These are phyloP conservation scores for Cephus pygmeus DNA, from an alignment of 2,888 invertebrate genomes.

Conservation along the genomic window DNA sequence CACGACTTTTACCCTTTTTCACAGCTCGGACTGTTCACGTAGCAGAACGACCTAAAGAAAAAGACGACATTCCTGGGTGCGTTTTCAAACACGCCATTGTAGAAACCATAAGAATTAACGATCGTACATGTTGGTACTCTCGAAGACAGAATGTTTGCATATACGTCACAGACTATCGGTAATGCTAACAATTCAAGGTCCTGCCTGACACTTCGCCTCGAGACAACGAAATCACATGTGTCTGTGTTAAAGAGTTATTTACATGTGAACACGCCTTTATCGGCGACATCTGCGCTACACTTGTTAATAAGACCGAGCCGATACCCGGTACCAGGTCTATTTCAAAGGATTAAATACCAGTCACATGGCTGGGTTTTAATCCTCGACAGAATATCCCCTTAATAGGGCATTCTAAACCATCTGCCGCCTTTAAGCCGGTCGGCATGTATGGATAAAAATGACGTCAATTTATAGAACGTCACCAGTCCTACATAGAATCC, in stretches of 20 bases:
- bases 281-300: constrained; percentile 40
- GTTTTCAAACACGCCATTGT: neutral
- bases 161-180: neutral
- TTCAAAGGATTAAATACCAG: constrained; percentile 25
- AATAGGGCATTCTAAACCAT: constrained; percentile 22
- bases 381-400: constrained; percentile 23
- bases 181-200: neutral
- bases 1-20: neutral
- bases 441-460: constrained; percentile 16
- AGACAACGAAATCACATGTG: neutral
- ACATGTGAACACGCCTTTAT: constrained; percentile 3
- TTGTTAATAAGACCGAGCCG: constrained; percentile 39
- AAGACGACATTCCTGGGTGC: constrained; percentile 20
- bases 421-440: constrained; percentile 14
- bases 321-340: constrained; percentile 15
- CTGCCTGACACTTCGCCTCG: neutral
- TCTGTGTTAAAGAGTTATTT: neutral
- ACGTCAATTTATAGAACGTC: constrained; percentile 16
- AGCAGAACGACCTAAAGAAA: neutral
- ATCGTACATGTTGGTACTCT: neutral
- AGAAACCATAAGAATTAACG: neutral
- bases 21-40: constrained; percentile 18
- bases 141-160: neutral
- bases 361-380: constrained; percentile 19
- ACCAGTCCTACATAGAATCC: neutral